phyloP scores from a whole-genome alignment of 2,113 vertebrate genomes.

The Ceratotherium simum region DNA sequence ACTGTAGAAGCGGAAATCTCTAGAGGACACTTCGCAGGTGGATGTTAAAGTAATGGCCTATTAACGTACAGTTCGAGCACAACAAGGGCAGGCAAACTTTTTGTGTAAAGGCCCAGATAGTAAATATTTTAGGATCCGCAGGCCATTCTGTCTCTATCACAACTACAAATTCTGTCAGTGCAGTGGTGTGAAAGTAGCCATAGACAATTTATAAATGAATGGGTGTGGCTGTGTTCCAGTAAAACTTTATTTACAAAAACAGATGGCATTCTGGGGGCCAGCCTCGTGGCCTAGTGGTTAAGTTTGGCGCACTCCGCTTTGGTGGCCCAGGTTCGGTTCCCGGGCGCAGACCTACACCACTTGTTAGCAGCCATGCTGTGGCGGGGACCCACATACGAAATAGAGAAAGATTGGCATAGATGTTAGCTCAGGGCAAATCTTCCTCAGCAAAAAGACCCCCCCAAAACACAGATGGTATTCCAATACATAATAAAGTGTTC shows the following conservation, averaged over 20 bases:
- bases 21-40: not conserved
- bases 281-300: too few species aligned
- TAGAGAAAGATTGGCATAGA: too few species aligned
- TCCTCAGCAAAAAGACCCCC: too few species aligned
- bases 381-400: too few species aligned
- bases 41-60: not conserved
- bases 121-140: too few species aligned
- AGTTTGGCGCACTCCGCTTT: too few species aligned
- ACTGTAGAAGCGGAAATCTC: not conserved
- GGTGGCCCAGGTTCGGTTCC: too few species aligned
- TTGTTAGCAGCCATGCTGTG: too few species aligned
- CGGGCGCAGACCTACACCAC: too few species aligned
- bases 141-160: not conserved
- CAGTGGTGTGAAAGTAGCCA: not conserved
- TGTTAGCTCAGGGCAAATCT: too few species aligned
- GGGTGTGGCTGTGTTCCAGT: not conserved
- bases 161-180: not conserved
- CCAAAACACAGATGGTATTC: not conserved
- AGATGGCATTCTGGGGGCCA: not conserved
- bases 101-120: not conserved
- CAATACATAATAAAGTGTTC: not conserved
- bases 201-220: not conserved
- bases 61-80: not conserved
- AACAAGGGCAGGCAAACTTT: not conserved
- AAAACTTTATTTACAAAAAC: constrained; percentile 17